Conservation (phyloP, 2,113 vertebrate genomes). For the Harpagus bidentatus region DNA sequence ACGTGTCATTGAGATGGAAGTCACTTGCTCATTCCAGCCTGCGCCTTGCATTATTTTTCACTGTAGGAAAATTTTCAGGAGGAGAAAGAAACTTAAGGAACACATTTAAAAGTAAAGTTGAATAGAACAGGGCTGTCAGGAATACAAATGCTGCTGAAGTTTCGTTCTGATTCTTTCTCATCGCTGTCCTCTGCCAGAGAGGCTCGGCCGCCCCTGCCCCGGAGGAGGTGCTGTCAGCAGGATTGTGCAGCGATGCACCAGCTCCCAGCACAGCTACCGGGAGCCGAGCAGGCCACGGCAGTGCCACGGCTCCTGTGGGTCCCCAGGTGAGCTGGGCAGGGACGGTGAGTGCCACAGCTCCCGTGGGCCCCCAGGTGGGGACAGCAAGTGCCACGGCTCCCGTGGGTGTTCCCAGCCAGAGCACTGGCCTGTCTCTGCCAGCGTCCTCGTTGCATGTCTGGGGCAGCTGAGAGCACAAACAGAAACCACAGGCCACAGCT, state of each 20-base stretch:
- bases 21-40: neutral
- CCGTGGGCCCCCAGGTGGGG: neutral
- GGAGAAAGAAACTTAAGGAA: slow-evolving; percentile 37
- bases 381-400: neutral
- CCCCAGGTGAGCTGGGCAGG: neutral
- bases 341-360: rapidly evolving
- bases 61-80: slow-evolving; percentile 26
- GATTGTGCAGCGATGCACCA: neutral
- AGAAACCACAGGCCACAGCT: neutral
- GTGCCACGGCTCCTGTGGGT: rapidly evolving
- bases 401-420: neutral
- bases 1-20: slow-evolving; percentile 10
- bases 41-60: slow-evolving; percentile 13
- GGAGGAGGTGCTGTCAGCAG: neutral
- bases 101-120: slow-evolving; percentile 5
- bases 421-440: rapidly evolving
- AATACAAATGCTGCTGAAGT: neutral
- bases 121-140: neutral
- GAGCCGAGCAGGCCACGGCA: neutral
- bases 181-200: neutral
- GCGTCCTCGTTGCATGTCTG: rapidly evolving
- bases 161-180: neutral
- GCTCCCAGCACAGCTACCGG: neutral
- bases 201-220: neutral
- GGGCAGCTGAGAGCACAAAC: neutral